A percentile compares a stretch with the other conserved stretches of the same genome.
Conservation (phyloP, 1,140 invertebrate species). For the Drosophila pseudoobscura region DNA sequence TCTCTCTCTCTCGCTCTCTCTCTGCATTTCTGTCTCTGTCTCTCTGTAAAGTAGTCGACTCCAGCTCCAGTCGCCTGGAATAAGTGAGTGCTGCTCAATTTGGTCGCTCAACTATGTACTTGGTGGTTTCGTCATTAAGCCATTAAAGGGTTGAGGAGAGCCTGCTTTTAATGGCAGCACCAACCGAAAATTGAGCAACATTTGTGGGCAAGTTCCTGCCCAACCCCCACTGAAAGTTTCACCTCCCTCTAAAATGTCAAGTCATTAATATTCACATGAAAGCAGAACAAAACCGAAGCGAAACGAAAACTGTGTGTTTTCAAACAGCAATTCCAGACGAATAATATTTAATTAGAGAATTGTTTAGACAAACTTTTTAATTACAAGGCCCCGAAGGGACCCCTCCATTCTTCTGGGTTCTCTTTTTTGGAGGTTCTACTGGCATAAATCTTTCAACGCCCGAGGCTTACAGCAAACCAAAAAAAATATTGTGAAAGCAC, state of each 20-base stretch:
- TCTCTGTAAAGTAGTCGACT: slow-evolving; percentile 38
- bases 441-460: slow-evolving; percentile 61
- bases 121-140: slow-evolving; percentile 78
- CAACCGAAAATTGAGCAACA: slow-evolving; percentile 17
- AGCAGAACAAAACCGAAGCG: not conserved
- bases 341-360: slow-evolving; percentile 81
- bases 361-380: slow-evolving; percentile 80
- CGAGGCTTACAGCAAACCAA: slow-evolving; percentile 19
- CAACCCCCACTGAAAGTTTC: slow-evolving; percentile 33
- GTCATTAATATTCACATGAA: slow-evolving; percentile 76
- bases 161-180: slow-evolving; percentile 51
- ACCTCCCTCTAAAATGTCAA: slow-evolving; percentile 51
- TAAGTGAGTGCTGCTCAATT: slow-evolving; percentile 79
- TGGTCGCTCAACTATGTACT: slow-evolving; percentile 73
- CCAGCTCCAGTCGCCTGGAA: slow-evolving; percentile 49
- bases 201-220: slow-evolving; percentile 55
- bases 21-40: too few species aligned
- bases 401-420: slow-evolving; percentile 27
- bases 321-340: slow-evolving; percentile 47
- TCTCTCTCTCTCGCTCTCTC: too few species aligned
- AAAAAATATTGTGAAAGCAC: slow-evolving; percentile 33
- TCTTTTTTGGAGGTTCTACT: slow-evolving; percentile 8
- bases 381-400: slow-evolving; percentile 43
- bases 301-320: slow-evolving; percentile 15
- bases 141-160: slow-evolving; percentile 49